Base-by-base conservation (phyloP, 2,797 vertebrate genomes). In the Antrozous pallidus region DNA sequence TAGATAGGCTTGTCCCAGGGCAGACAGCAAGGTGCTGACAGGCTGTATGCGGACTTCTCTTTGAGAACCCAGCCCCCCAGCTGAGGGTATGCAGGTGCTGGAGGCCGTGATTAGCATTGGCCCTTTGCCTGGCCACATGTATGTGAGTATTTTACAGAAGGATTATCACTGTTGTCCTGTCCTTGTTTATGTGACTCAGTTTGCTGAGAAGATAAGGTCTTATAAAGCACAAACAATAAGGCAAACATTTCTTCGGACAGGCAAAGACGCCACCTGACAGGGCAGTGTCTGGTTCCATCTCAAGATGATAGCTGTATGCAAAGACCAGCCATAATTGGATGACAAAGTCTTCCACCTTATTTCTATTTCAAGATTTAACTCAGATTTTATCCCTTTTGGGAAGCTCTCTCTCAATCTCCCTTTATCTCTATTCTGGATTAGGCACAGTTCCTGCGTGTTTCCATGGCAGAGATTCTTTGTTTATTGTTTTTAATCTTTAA, bases 81-180 rank as follows among this genome's bases (percentile, higher is more conserved):
- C 96, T 96, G 96, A 96, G 93, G 83, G 85, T 92, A 36, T 96
- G 96, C 97, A 97, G 97, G 97, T 96, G 97, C 96, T 92, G 80
- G 96, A 74, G 45, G n/a, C 88, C 13, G 79, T 94, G 91, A 97
- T 97, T 92, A 96, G 79, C 90, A 74, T 82, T 97, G 97, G 96
- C 97, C 92, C 28, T 36, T 58, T 94, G 96, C 96, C 97, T 96
- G 93, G 94, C 90, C 93, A 94, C 82, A 93, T 96, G 95, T 28
- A 24, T 88, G 61, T 51, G 47, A 77, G 40, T 63, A 67, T 82
- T 94, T 63, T 83, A 54, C 65, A 33, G 75, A 74, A 92, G 61
- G 79, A 78, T 82, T 67, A 75, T 93, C 71, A 70, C 36, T 61
- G 38, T 90, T 78, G 49, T 89, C 85, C 85, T 75, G 36, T 88